Evolutionary conservation across 2,888 invertebrate species (phyloP).

Genomic region (Polymixis flavicincta): DNA sequence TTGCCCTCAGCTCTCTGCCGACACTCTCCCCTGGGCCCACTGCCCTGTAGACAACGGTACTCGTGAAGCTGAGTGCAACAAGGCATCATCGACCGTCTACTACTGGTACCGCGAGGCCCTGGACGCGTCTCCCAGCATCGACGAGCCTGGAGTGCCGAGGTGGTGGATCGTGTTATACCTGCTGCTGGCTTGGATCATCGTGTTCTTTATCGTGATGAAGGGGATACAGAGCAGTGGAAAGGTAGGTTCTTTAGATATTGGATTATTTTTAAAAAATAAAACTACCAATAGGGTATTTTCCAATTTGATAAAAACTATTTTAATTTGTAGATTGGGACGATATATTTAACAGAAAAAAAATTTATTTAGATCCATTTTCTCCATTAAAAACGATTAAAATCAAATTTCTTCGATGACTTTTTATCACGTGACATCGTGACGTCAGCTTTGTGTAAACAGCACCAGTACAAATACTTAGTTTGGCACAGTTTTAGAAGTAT

Average conservation of each 20-base stretch:
- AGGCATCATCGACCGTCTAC: constrained; percentile 96
- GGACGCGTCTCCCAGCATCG: constrained; percentile 96
- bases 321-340: no score
- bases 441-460: no score
- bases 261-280: no score
- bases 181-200: constrained; percentile 96
- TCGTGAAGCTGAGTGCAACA: constrained; percentile 93
- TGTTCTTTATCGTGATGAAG: constrained; percentile 98
- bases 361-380: no score
- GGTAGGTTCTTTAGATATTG: constrained; percentile 84
- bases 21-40: constrained; percentile 94
- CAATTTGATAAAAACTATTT: no score
- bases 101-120: constrained; percentile 98
- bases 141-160: constrained; percentile 95
- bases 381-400: no score
- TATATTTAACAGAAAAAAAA: no score
- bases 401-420: no score
- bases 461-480: no score
- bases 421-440: no score
- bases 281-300: no score
- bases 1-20: constrained; percentile 90
- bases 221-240: constrained; percentile 99
- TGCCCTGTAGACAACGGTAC: constrained; percentile 94
- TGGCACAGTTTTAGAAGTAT: no score
- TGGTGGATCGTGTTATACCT: constrained; percentile 98